Evolutionary conservation across 1,140 invertebrate species (phyloP), one percentile per base, ranked within the genome.

Genomic region (Vanessa atalanta): DNA sequence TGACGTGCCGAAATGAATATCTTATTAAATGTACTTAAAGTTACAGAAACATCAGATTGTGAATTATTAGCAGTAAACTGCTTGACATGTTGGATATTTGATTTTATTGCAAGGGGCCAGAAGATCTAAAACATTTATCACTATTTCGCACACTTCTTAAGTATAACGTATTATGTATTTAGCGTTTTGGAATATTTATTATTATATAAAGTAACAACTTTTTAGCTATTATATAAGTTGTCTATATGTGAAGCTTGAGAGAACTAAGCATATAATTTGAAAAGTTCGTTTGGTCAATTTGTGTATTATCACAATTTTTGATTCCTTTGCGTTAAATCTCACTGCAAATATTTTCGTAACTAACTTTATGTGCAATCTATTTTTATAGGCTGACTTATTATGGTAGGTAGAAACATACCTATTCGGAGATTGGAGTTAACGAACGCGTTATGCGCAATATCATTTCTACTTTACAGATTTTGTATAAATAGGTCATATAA

Each of bases 311-410:
- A 76, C 51, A 48, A 31, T 51, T 60, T 76, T 72, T 47, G 65
- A 77, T 78, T 80, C 47, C 60, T 79, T 86, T 88, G 79, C 78
- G 81, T 83, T 80, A 79, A 80, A 83, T 82, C 79, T 83, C 79
- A 81, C 81, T 82, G 81, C 80, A 82, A 84, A 88, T 92, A 92
- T 92, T 92, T 92, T 89, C 85, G 77, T 89, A 90, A 83, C 79
- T 75, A 80, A 86, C 76, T 89, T 89, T 86, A 79, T 77, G 89
- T 92, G 90, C 90, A 91, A 92, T 92, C 90, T 91, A 92, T 91
- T 91, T 92, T 92, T 91, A 88, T 92, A 92, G 79, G 86, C 82
- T 84, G 81, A 86, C 81, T 90, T 77, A 83, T 88, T 75, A 87
- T 78, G 78, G 71, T 78, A 67, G 79, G 72, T 76, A 61, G 60